Evolutionary conservation across 2,797 vertebrate species (phyloP).

Genomic region (Chelon auratus): DNA sequence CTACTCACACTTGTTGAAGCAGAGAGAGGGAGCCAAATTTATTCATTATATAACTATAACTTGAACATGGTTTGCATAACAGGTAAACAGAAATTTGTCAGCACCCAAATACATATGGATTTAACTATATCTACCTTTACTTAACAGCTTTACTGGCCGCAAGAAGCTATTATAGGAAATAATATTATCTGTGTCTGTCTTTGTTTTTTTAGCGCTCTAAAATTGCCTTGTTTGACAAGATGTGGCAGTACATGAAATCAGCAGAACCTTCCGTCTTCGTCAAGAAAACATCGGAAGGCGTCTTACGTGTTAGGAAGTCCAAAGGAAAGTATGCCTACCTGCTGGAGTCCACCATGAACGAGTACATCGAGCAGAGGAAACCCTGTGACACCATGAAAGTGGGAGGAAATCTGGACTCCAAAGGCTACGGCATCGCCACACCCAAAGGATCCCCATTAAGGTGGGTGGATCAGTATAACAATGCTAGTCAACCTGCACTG

Average conservation of each 20-base stretch:
- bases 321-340: slow-evolving; percentile 99
- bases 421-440: slow-evolving; percentile 98
- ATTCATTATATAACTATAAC: too few relatives aligned
- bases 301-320: slow-evolving; percentile 94
- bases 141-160: too few relatives aligned
- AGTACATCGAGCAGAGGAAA: slow-evolving; percentile 98
- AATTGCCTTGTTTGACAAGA: slow-evolving; percentile 99
- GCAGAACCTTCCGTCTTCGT: slow-evolving; percentile 97
- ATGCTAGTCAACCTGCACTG: slow-evolving; percentile 88
- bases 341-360: slow-evolving; percentile 99
- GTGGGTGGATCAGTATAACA: slow-evolving; percentile 99
- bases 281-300: slow-evolving; percentile 97
- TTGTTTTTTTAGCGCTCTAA: slow-evolving; percentile 90
- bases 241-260: slow-evolving; percentile 99
- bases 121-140: too few relatives aligned
- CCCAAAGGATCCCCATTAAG: slow-evolving; percentile 99
- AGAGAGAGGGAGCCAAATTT: too few relatives aligned
- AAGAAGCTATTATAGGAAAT: too few relatives aligned
- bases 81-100: too few relatives aligned
- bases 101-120: too few relatives aligned
- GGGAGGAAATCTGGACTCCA: slow-evolving; percentile 98
- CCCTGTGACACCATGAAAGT: slow-evolving; percentile 99
- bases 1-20: too few relatives aligned
- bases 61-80: too few relatives aligned
- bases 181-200: slow-evolving; percentile 17